These are phyloP conservation scores for Penaeus monodon DNA, from an alignment of 2,888 invertebrate species.

Conservation along the genomic window DNA sequence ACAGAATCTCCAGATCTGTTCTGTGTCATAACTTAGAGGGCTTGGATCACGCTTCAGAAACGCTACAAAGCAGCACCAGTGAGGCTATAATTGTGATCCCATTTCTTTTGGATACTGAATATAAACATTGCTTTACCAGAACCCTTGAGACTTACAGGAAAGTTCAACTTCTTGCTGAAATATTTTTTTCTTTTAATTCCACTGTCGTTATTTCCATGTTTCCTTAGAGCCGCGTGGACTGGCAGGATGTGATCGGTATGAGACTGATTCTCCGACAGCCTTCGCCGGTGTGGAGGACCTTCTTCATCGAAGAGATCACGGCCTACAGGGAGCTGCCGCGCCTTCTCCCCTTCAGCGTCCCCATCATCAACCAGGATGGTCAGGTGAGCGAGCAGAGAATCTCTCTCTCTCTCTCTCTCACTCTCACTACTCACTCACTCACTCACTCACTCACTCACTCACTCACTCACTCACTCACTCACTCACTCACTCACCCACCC, in stretches of 20 bases:
- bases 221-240: slow-evolving; percentile 68
- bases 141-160: neutral
- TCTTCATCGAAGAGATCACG: slow-evolving; percentile 69
- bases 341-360: slow-evolving; percentile 61
- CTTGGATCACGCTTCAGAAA: too few species aligned
- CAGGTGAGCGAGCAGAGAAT: slow-evolving; percentile 11
- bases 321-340: slow-evolving; percentile 64
- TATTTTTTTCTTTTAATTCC: neutral
- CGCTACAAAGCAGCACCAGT: too few species aligned
- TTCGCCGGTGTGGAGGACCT: slow-evolving; percentile 70
- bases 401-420: neutral
- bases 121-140: neutral
- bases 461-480: too few species aligned
- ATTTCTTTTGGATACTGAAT: too few species aligned
- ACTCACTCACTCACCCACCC: too few species aligned
- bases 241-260: slow-evolving; percentile 68
- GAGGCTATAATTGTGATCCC: too few species aligned
- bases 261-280: slow-evolving; percentile 70
- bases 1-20: neutral
- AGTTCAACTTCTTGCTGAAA: neutral
- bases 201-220: too few species aligned
- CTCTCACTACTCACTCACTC: too few species aligned
- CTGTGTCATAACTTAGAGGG: neutral
- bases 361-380: slow-evolving; percentile 44
- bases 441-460: too few species aligned